Base-by-base conservation (phyloP, 2,797 vertebrate genomes). In the Sylvia borin region DNA sequence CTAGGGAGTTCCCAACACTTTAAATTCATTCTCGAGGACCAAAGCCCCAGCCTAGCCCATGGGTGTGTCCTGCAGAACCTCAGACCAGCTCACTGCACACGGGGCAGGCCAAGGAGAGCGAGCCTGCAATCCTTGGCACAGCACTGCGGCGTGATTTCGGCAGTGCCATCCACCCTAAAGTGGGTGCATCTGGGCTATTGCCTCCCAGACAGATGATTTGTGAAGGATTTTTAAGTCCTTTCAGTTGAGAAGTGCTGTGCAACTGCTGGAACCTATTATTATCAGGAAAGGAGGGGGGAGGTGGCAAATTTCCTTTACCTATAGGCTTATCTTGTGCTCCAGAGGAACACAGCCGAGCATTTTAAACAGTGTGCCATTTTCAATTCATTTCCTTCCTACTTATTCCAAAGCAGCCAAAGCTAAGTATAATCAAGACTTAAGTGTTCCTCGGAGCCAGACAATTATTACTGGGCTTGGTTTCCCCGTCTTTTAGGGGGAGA, bases 351-450 rank as follows among this genome's bases (percentile, higher is more conserved):
- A 88, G 84, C 38, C 29, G 34, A 91, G 79, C 85, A 64, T 81
- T 65, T 84, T 79, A 68, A 93, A 71, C 78, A 91, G 55, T 16
- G 38, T 92, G 79, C 74, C 88, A 51, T 91, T 93, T 91, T 83
- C 84, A 92, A 85, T 92, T 92, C 89, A 88, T 92, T 96, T 92
- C 85, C 90, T 96, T 80, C 92, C 91, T 95, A 85, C 94, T 94
- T 95, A 94, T 75, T 90, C 91, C 88, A 90, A 85, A 90, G 85
- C 82, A 96, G 85, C 51, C 93, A 74, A 95, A 94, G 92, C 87
- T 86, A 82, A 95, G 90, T 81, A 88, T 92, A 93, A 91, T 94
- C 90, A 95, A 88, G 90, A 79, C 94, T 92, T 94, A 96, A 96
- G 77, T 79, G 61, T 73, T 95, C 90, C 90, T 94, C 34, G 64